Conservation (phyloP, 2,797 vertebrate species). For the Synanceia verrucosa region DNA sequence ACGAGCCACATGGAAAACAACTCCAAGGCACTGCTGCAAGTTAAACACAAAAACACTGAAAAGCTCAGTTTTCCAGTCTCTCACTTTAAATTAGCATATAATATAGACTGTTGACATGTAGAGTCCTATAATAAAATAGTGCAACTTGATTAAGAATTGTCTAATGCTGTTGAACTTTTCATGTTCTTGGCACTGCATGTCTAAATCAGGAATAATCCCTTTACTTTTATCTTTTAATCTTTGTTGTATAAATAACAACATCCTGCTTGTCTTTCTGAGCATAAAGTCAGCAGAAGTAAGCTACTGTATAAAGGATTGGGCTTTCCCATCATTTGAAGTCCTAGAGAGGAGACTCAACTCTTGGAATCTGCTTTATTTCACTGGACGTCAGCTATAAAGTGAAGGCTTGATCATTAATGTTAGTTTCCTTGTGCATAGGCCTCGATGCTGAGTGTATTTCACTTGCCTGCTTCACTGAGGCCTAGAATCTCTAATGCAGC, state of each 20-base stretch:
- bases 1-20: slow-evolving; percentile 53
- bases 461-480: slow-evolving; percentile 56
- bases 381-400: not conserved
- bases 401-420: slow-evolving; percentile 49
- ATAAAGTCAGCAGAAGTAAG: not conserved
- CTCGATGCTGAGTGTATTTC: slow-evolving; percentile 60
- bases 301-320: not conserved
- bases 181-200: not conserved
- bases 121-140: slow-evolving; percentile 16
- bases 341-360: not conserved
- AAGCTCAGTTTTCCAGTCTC: not conserved
- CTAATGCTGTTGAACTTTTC: slow-evolving; percentile 4
- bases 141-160: not conserved
- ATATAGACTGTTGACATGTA: not conserved
- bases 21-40: slow-evolving; percentile 27
- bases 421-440: slow-evolving; percentile 50
- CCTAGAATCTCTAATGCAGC: slow-evolving; percentile 61
- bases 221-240: slow-evolving; percentile 36
- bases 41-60: slow-evolving; percentile 2
- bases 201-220: slow-evolving; percentile 32
- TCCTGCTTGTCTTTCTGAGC: not conserved
- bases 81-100: slow-evolving; percentile 8
- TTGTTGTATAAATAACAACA: slow-evolving; percentile 45
- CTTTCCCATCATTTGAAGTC: slow-evolving; percentile 23
- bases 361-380: slow-evolving; percentile 39